A percentile compares a stretch with the other conserved stretches of the same genome.
Evolutionary conservation across 1,140 invertebrate species (phyloP).

Genomic region (Drosophila pseudoobscura): DNA sequence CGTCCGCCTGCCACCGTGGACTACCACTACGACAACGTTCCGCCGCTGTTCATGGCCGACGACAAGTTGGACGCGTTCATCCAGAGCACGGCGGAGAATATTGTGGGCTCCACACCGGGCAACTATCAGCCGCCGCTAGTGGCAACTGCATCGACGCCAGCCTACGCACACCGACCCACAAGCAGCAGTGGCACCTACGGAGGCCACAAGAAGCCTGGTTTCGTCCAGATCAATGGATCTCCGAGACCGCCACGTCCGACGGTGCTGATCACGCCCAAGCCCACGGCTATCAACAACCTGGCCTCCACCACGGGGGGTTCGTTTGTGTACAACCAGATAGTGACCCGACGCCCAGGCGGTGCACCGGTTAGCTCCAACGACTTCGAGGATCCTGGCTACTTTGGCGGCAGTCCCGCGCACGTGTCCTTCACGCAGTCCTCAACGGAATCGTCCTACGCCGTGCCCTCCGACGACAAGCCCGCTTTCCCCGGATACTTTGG

Average conservation of each 20-base stretch:
- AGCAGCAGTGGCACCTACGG: constrained; percentile 36
- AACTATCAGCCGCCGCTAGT: constrained; percentile 59
- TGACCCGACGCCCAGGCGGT: constrained; percentile 70
- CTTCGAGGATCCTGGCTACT: constrained; percentile 82
- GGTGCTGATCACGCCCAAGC: constrained; percentile 86
- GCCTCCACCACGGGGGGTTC: constrained; percentile 84
- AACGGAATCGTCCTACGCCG: constrained; percentile 55
- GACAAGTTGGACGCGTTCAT: constrained; percentile 79
- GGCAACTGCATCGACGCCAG: constrained; percentile 69
- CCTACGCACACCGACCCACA: constrained; percentile 63
- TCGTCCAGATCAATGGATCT: constrained; percentile 73
- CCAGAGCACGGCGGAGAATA: constrained; percentile 73
- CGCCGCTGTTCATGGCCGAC: constrained; percentile 72
- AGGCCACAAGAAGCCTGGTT: constrained; percentile 69
- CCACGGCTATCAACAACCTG: constrained; percentile 80
- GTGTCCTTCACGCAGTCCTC: constrained; percentile 61
- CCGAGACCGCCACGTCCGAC: constrained; percentile 84
- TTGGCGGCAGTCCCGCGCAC: constrained; percentile 67
- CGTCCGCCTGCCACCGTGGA: constrained; percentile 64
- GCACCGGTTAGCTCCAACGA: constrained; percentile 68
- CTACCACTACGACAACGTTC: constrained; percentile 76
- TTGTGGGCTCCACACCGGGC: constrained; percentile 63
- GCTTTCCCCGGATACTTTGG: constrained; percentile 80
- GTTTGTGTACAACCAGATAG: constrained; percentile 84
- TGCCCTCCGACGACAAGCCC: constrained; percentile 75